These are phyloP conservation scores for Drosophila mettleri DNA, from an alignment of 2,888 invertebrate species.

Conservation along the genomic window DNA sequence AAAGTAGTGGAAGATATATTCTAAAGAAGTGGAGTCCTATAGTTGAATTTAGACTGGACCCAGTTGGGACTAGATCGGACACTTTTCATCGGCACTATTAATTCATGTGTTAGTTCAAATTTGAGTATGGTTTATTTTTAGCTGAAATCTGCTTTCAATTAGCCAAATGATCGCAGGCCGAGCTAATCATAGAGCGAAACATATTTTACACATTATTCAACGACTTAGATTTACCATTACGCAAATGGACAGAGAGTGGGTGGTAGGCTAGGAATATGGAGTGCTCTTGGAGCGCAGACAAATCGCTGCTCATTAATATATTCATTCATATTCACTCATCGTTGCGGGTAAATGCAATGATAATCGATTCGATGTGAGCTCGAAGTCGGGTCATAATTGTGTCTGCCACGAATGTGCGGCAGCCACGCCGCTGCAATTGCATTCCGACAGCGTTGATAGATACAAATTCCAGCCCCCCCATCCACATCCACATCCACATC, in stretches of 20 bases:
- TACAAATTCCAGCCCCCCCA: conserved; percentile 58
- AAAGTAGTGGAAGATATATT: too few relatives aligned
- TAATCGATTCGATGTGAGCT: conserved; percentile 24
- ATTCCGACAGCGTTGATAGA: conserved; percentile 75
- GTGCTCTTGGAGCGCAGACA: conserved; percentile 62
- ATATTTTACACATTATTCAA: conserved; percentile 67
- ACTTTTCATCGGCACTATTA: too few relatives aligned
- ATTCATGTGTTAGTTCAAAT: neutral
- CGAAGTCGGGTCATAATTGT: conserved; percentile 56
- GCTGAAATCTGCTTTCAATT: conserved; percentile 57
- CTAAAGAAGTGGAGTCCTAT: too few relatives aligned
- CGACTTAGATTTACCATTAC: conserved; percentile 69
- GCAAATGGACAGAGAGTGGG: conserved; percentile 59
- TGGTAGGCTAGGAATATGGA: neutral
- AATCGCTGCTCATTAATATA: conserved; percentile 84
- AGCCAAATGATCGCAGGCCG: conserved; percentile 59
- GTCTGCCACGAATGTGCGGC: conserved; percentile 44
- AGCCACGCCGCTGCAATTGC: conserved; percentile 72
- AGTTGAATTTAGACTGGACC: too few relatives aligned
- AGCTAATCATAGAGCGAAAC: conserved; percentile 35
- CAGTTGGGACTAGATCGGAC: too few relatives aligned
- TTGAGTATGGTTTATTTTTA: conserved; percentile 15
- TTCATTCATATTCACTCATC: conserved; percentile 81
- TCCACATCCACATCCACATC: conserved; percentile 11
- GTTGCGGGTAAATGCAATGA: conserved; percentile 64